A percentile compares a stretch with the other conserved stretches of the same genome.
phyloP scores from a whole-genome alignment of 1,140 invertebrate genomes.

The Heliothis subflexa region DNA sequence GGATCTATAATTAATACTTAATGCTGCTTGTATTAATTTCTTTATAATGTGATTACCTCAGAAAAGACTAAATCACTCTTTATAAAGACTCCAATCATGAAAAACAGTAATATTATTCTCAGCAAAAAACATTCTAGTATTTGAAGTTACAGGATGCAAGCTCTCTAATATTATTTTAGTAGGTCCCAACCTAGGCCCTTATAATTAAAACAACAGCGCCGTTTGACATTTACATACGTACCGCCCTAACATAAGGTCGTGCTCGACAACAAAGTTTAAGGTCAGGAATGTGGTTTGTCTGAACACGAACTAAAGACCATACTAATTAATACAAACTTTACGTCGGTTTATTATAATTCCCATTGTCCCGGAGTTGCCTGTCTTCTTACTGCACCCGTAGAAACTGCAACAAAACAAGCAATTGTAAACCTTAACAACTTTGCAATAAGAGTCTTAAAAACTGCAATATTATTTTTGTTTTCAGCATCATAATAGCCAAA shows the following conservation, averaged over 20 bases:
- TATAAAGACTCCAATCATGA: not conserved
- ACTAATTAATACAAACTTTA: slow-evolving; percentile 42
- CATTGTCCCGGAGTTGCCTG: slow-evolving; percentile 22
- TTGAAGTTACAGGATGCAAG: too few species aligned
- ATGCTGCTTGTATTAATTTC: too few species aligned
- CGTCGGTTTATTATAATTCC: slow-evolving; percentile 39
- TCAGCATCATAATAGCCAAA: not conserved
- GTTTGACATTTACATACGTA: not conserved
- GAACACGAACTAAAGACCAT: slow-evolving; percentile 11
- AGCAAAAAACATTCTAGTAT: too few species aligned
- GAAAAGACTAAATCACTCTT: not conserved
- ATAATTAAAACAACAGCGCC: slow-evolving; percentile 2
- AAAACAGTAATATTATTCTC: not conserved
- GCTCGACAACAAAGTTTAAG: not conserved
- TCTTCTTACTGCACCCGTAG: not conserved
- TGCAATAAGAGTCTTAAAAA: not conserved
- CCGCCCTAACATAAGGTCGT: not conserved
- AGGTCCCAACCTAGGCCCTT: too few species aligned
- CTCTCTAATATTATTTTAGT: too few species aligned
- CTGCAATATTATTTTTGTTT: not conserved
- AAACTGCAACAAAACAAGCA: not conserved
- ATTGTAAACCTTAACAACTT: not conserved
- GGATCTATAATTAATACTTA: too few species aligned
- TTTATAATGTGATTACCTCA: too few species aligned
- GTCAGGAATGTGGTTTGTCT: not conserved